Base-by-base conservation (phyloP, 2,113 vertebrate species). In the Zosterops lateralis region DNA sequence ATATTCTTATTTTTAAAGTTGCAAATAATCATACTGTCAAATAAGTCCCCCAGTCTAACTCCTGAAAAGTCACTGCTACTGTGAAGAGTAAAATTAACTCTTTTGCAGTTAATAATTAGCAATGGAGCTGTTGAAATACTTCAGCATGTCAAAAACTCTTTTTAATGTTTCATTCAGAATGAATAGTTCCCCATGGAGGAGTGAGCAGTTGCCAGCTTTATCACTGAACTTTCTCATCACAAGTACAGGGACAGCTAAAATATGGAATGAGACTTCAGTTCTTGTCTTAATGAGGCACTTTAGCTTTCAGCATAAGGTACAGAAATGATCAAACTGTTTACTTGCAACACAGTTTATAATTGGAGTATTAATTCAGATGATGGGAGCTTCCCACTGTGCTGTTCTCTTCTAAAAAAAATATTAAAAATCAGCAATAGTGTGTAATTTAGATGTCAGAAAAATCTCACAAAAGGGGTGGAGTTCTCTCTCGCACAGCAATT, bases 381-480 rank as follows among this genome's bases (percentile, higher is more conserved):
- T 44, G 60, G 40, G 91, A 84, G 70, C 90, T 94, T 86, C 92
- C 60, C 54, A 54, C 74, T 80, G 64, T 0, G 21, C 71, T 85
- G 26, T 38, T 94, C 72, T 86, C 65, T 82, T 57, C 47, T 8
- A 4, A 42, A n/a, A n/a, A 47, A 87, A 45, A 61, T 24, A 54
- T 32, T 47, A 80, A 79, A 79, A 57, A 40, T 16, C 89, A 91
- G 88, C 47, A 36, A 82, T 10, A 94, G 42, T 9, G 20, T 95
- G 28, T 90, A 95, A 97, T 96, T 97, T 95, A 84, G 95, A 95
- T 87, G 91, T 87, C 95, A 96, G 76, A 95, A 97, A 96, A 94
- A 29, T 40, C 68, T 94, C 93, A 91, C 75, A 95, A 91, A 96
- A 94, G 72, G 45, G 71, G 67, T 89, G 95, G 87, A 93, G 87